Percentiles rank a stretch among this genome's conserved stretches.
These are phyloP conservation scores for Eupithecia exiguata DNA, from an alignment of 2,888 invertebrate genomes.

Conservation along the genomic window DNA sequence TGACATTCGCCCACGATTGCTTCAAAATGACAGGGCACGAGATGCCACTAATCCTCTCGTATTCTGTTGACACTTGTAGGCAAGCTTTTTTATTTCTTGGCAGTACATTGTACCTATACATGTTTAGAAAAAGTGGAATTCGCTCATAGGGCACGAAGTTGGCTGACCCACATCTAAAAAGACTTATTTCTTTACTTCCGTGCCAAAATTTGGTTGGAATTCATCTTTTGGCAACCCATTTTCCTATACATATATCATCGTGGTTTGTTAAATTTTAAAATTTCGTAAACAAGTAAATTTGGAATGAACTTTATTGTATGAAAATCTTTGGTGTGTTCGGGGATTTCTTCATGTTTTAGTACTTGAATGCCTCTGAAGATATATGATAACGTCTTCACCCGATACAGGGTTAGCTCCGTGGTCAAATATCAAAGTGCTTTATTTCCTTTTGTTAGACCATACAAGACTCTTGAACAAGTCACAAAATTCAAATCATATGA, in stretches of 20 bases:
- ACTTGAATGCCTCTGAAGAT: background rate
- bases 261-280: background rate
- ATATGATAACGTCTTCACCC: background rate
- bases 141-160: conserved; percentile 38
- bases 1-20: too few relatives aligned
- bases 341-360: background rate
- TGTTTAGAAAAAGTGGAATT: conserved; percentile 49
- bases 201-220: conserved; percentile 49
- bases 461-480: too few relatives aligned
- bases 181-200: conserved; percentile 44
- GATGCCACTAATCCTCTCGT: too few relatives aligned
- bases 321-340: background rate
- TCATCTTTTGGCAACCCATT: conserved; percentile 1
- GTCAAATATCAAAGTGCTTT: background rate
- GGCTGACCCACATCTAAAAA: conserved; percentile 60
- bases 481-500: too few relatives aligned
- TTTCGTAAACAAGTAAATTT: background rate
- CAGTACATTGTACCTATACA: conserved; percentile 43
- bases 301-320: background rate
- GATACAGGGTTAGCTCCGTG: background rate
- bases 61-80: too few relatives aligned
- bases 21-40: too few relatives aligned
- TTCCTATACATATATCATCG: background rate
- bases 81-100: conserved; percentile 57
- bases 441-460: too few relatives aligned